A percentile compares a stretch with the other conserved stretches of the same genome.
These are phyloP conservation scores for Myotis yumanensis DNA, from an alignment of 2,113 vertebrate species.

Conservation along the genomic window DNA sequence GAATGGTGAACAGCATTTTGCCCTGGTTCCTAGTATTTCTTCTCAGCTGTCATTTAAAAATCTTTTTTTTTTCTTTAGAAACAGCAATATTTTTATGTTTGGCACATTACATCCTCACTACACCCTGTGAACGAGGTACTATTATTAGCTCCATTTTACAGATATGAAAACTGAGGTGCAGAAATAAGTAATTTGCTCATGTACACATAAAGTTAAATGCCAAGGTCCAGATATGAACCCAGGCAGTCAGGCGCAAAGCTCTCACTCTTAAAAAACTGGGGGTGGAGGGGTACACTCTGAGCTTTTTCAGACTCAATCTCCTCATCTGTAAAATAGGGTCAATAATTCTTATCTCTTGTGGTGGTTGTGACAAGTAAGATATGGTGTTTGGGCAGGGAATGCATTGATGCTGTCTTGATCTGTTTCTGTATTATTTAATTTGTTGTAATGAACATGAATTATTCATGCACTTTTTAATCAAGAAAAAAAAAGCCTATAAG, in stretches of 20 bases:
- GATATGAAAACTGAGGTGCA: neutral
- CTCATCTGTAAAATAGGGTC: neutral
- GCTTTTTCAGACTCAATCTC: neutral
- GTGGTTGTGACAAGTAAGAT: neutral
- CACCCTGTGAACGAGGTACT: neutral
- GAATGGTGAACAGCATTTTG: neutral
- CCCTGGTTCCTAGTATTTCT: neutral
- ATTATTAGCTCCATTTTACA: neutral
- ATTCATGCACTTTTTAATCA: constrained; percentile 34
- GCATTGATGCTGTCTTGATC: neutral
- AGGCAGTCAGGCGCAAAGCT: neutral
- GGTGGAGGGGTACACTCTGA: neutral
- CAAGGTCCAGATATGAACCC: neutral
- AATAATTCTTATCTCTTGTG: neutral
- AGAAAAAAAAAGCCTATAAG: neutral
- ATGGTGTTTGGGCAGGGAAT: neutral
- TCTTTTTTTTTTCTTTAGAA: neutral
- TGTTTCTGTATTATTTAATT: constrained; percentile 20
- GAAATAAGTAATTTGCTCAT: neutral
- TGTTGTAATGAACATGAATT: constrained; percentile 22
- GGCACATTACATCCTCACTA: neutral
- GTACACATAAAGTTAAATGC: neutral
- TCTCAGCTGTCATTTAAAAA: constrained; percentile 10
- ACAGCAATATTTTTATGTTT: neutral
- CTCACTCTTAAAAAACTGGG: neutral